phyloP scores from a whole-genome alignment of 2,888 invertebrate genomes.

The Lordiphosa andalusiaca region DNA sequence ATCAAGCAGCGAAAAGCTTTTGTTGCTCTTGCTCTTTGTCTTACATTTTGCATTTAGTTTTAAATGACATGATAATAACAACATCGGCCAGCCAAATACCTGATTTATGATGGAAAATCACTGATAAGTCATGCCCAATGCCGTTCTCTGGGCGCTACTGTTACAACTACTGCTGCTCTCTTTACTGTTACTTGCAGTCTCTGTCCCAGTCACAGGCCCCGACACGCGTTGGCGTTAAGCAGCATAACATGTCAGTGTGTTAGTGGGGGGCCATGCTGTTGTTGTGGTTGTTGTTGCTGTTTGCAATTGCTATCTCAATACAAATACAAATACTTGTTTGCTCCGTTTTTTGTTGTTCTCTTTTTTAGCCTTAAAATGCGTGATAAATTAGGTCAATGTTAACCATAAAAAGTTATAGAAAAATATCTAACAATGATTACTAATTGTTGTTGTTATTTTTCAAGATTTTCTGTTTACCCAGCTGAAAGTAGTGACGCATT shows the following conservation, averaged over 20 bases:
- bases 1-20: constrained; percentile 38
- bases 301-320: constrained; percentile 46
- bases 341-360: constrained; percentile 25
- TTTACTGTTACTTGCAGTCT: constrained; percentile 30
- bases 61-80: constrained; percentile 43
- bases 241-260: constrained; percentile 60
- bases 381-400: constrained; percentile 57
- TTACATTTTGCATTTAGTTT: constrained; percentile 42
- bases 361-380: constrained; percentile 35
- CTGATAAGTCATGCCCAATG: constrained; percentile 35
- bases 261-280: constrained; percentile 44
- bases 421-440: background rate
- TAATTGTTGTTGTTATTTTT: too few relatives aligned
- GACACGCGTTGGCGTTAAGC: constrained; percentile 42
- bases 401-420: constrained; percentile 3
- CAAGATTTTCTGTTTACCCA: too few relatives aligned
- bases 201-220: constrained; percentile 40
- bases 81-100: constrained; percentile 28
- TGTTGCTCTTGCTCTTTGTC: constrained; percentile 36
- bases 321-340: constrained; percentile 43
- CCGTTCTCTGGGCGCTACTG: constrained; percentile 18
- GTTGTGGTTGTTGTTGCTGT: constrained; percentile 22
- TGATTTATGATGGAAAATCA: constrained; percentile 42
- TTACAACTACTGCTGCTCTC: constrained; percentile 38
- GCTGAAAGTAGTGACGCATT: too few relatives aligned